A percentile compares a stretch with the other conserved stretches of the same genome.
phyloP scores from a whole-genome alignment of 1,140 invertebrate species.

The Drosophila triauraria region DNA sequence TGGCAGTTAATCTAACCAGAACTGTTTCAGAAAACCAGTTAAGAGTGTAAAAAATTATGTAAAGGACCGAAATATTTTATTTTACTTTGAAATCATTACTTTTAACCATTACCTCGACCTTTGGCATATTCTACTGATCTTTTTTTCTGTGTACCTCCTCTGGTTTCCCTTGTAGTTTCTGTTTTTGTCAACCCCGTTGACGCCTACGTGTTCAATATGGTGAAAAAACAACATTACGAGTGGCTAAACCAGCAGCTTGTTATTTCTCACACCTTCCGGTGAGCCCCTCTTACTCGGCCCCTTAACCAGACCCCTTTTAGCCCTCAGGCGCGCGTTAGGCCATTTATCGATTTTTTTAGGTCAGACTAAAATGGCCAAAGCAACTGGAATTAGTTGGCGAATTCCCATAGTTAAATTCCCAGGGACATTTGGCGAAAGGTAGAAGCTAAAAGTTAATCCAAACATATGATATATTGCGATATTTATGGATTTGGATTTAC shows the following conservation, averaged over 20 bases:
- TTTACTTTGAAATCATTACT: not conserved
- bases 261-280: constrained; percentile 50
- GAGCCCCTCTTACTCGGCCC: not conserved
- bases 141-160: constrained; percentile 24
- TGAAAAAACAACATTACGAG: constrained; percentile 36
- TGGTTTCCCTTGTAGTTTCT: constrained; percentile 11
- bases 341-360: constrained; percentile 48
- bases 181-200: constrained; percentile 49
- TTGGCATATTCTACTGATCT: not conserved
- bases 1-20: too few species aligned
- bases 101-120: not conserved
- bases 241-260: constrained; percentile 43
- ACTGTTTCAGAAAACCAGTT: too few species aligned
- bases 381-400: constrained; percentile 32
- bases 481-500: not conserved
- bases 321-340: constrained; percentile 18
- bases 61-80: too few species aligned
- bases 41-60: too few species aligned
- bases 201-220: constrained; percentile 60
- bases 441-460: not conserved
- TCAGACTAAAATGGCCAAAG: constrained; percentile 47
- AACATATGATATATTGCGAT: not conserved
- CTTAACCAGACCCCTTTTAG: constrained; percentile 8
- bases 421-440: constrained; percentile 6
- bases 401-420: constrained; percentile 26